Conservation (phyloP, 2,797 vertebrate genomes). For the Psittacula echo region DNA sequence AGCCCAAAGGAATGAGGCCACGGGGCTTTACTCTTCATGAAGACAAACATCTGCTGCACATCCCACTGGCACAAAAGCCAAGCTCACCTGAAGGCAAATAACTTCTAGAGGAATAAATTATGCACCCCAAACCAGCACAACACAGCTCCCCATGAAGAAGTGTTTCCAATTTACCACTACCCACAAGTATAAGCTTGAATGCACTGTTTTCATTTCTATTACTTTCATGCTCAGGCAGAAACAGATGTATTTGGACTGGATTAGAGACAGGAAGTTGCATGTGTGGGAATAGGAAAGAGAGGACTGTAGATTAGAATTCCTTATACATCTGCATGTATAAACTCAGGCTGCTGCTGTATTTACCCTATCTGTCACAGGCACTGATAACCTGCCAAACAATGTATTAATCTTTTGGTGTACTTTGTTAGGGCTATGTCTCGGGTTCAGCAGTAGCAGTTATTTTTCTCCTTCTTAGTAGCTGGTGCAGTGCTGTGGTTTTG, state of each 20-base stretch:
- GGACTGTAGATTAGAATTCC: not conserved
- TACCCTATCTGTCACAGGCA: not conserved
- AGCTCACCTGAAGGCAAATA: not conserved
- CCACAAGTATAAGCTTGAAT: not conserved
- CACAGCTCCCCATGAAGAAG: not conserved
- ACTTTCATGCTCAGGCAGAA: not conserved
- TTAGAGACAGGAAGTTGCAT: not conserved
- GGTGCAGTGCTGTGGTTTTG: not conserved
- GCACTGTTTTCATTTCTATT: not conserved
- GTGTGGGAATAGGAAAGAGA: not conserved
- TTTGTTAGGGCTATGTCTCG: not conserved
- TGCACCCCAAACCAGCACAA: not conserved
- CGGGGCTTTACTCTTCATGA: not conserved
- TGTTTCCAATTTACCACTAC: not conserved
- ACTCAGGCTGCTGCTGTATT: not conserved
- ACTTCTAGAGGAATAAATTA: not conserved
- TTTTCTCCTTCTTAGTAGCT: not conserved
- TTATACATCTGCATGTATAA: fast-evolving
- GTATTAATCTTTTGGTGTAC: not conserved
- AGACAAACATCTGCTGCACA: not conserved
- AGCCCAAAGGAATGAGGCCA: not conserved
- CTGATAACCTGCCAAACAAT: not conserved
- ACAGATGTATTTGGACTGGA: not conserved
- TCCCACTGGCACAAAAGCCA: not conserved
- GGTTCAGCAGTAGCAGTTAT: not conserved